A percentile compares a stretch with the other conserved stretches of the same genome.
These are phyloP conservation scores for Lasius fuliginosus DNA, from an alignment of 2,888 invertebrate species.

Conservation along the genomic window DNA sequence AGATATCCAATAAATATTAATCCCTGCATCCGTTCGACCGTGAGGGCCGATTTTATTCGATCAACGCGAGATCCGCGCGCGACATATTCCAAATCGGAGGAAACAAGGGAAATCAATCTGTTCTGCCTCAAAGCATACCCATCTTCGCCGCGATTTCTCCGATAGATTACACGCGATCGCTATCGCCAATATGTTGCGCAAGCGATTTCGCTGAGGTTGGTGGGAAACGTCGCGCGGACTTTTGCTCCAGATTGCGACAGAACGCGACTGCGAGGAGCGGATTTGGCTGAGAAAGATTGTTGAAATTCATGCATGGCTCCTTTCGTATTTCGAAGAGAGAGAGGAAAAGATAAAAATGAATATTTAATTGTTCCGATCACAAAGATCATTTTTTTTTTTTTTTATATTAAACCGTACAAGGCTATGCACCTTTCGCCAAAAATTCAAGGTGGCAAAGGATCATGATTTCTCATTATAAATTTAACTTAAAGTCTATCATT, in stretches of 20 bases:
- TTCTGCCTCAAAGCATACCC: constrained; percentile 19
- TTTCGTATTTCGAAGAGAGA: not conserved
- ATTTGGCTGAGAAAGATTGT: constrained; percentile 5
- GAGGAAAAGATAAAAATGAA: not conserved
- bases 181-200: constrained; percentile 66
- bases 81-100: constrained; percentile 11
- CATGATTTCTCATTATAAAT: not conserved
- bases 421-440: not conserved
- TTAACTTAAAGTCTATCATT: not conserved
- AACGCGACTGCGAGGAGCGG: constrained; percentile 6
- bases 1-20: constrained; percentile 46
- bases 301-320: not conserved
- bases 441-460: not conserved
- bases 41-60: constrained; percentile 8
- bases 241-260: constrained; percentile 72
- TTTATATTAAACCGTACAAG: not conserved
- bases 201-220: constrained; percentile 48
- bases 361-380: not conserved
- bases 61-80: not conserved
- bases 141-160: constrained; percentile 39
- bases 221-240: constrained; percentile 66
- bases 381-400: not conserved
- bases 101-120: constrained; percentile 35
- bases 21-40: not conserved
- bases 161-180: constrained; percentile 52